phyloP scores from a whole-genome alignment of 1,140 invertebrate genomes.

The Drosophila simulans region DNA sequence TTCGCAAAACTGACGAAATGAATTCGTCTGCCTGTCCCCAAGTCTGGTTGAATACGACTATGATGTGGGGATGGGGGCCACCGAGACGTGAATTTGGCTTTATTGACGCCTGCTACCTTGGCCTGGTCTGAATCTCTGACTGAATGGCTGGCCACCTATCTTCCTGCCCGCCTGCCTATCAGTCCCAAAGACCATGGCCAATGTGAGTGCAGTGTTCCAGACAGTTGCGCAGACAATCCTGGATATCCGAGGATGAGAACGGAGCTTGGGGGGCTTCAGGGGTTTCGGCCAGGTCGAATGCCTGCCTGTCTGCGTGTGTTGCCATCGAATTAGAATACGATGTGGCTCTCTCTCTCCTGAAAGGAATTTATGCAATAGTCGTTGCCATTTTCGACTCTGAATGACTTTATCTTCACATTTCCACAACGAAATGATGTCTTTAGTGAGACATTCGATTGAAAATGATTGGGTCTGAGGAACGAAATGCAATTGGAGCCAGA shows the following conservation, averaged over 20 bases:
- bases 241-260: constrained; percentile 1
- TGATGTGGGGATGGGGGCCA: constrained; percentile 1
- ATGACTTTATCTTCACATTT: constrained; percentile 66
- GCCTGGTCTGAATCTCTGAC: constrained; percentile 16
- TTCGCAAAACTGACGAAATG: constrained; percentile 32
- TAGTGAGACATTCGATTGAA: constrained; percentile 55
- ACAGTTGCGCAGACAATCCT: constrained; percentile 58
- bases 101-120: constrained; percentile 38
- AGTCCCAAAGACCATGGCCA: constrained; percentile 44
- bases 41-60: constrained; percentile 58
- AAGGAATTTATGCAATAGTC: constrained; percentile 69
- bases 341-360: constrained; percentile 25
- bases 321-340: constrained; percentile 55
- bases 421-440: constrained; percentile 58
- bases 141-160: constrained; percentile 26
- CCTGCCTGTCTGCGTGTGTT: constrained; percentile 32
- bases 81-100: constrained; percentile 23
- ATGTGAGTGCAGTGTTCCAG: constrained; percentile 72
- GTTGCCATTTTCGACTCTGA: constrained; percentile 53
- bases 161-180: constrained; percentile 2
- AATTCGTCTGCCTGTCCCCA: constrained; percentile 40
- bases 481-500: background rate
- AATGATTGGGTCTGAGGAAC: constrained; percentile 34
- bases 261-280: background rate
- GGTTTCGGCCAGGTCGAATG: constrained; percentile 26